Conservation (phyloP, 2,113 vertebrate species). For the Guaruba guarouba region DNA sequence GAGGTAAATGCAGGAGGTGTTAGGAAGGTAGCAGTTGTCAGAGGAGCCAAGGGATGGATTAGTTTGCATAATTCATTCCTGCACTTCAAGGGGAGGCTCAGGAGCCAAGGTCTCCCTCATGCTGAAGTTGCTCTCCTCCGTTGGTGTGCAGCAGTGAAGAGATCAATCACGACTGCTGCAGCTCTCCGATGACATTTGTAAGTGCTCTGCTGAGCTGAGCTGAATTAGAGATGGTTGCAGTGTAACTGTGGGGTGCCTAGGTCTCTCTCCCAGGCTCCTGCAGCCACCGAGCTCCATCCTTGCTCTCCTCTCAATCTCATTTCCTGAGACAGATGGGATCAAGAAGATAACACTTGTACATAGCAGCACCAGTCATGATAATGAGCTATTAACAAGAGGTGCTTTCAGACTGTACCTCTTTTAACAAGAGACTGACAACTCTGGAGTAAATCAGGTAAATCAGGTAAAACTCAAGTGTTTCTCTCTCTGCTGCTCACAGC, state of each 20-base stretch:
- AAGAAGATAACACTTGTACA: background rate
- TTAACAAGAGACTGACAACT: background rate
- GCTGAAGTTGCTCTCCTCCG: background rate
- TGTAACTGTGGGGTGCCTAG: background rate
- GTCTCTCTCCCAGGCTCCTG: background rate
- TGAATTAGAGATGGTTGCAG: background rate
- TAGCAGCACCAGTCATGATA: background rate
- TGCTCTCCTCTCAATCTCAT: background rate
- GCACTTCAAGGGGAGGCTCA: slow-evolving; percentile 46
- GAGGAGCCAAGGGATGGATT: background rate
- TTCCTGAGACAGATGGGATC: slow-evolving; percentile 28
- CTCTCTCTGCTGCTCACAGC: background rate
- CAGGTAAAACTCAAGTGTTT: background rate
- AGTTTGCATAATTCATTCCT: slow-evolving; percentile 57
- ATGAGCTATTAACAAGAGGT: slow-evolving; percentile 19
- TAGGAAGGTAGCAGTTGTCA: background rate
- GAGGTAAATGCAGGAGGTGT: background rate
- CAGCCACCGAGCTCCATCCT: background rate
- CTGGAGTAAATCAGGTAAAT: background rate
- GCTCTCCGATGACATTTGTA: slow-evolving; percentile 25
- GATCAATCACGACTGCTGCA: slow-evolving; percentile 26
- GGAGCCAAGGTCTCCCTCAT: slow-evolving; percentile 43
- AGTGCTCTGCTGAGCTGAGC: background rate
- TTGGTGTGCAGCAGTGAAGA: background rate
- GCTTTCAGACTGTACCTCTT: background rate